A percentile compares a stretch with the other conserved stretches of the same genome.
Evolutionary conservation across 2,888 invertebrate species (phyloP).

Genomic region (Tachina fera): DNA sequence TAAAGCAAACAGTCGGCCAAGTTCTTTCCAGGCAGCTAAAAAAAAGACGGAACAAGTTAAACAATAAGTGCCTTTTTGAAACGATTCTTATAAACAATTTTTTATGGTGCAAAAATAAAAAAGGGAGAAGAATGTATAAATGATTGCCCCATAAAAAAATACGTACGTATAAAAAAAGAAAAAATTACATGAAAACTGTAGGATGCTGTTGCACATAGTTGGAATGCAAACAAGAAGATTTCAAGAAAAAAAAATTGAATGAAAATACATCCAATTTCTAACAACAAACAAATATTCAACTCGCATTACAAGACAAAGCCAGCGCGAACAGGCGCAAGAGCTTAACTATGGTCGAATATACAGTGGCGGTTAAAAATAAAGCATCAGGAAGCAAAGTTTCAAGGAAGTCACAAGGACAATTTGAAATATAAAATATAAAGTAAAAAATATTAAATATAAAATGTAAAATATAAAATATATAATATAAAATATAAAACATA

Average conservation of each 20-base stretch:
- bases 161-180: not conserved
- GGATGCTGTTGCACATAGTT: constrained; percentile 33
- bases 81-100: constrained; percentile 47
- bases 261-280: not conserved
- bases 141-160: constrained; percentile 49
- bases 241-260: constrained; percentile 5
- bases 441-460: too few relatives aligned
- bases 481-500: too few relatives aligned
- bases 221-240: constrained; percentile 25
- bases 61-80: constrained; percentile 27
- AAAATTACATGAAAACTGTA: constrained; percentile 56
- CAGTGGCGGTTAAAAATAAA: not conserved
- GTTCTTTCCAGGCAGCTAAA: constrained; percentile 22
- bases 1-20: constrained; percentile 24
- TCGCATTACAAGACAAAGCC: constrained; percentile 3
- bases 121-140: constrained; percentile 52
- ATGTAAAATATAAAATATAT: too few relatives aligned
- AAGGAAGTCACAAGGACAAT: too few relatives aligned
- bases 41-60: not conserved
- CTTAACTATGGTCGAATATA: not conserved
- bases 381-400: not conserved
- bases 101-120: constrained; percentile 37
- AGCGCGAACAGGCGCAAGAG: constrained; percentile 16
- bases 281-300: constrained; percentile 22
- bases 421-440: too few relatives aligned